Evolutionary conservation across 35 echinoderm and acorn worm species (phyloP).

Genomic region (Anneissia japonica): DNA sequence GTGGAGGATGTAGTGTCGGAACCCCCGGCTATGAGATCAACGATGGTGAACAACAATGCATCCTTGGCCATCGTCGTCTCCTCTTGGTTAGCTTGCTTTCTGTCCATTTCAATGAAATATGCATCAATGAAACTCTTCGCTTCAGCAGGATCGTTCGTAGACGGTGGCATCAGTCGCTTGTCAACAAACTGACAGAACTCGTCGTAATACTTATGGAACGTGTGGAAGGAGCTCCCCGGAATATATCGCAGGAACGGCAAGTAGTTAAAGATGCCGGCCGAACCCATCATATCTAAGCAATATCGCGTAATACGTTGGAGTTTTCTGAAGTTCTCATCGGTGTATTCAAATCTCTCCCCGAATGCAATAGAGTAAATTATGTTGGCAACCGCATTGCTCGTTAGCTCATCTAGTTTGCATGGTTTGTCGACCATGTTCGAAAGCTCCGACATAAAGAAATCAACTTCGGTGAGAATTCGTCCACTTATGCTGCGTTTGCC

Average conservation of each 20-base stretch:
- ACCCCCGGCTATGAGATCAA: neutral
- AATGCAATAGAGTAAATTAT: neutral
- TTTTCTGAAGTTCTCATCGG: neutral
- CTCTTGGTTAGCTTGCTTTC: neutral
- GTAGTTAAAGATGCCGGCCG: neutral
- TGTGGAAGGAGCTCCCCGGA: neutral
- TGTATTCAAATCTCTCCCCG: neutral
- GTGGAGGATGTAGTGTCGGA: neutral
- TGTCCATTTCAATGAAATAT: neutral
- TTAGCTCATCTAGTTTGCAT: neutral
- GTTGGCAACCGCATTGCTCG: neutral
- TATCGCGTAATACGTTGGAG: neutral
- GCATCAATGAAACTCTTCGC: neutral
- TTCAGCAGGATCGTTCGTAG: neutral
- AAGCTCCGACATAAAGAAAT: neutral
- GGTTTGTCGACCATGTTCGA: neutral
- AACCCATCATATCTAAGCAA: neutral
- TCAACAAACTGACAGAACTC: neutral
- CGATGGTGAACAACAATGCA: neutral
- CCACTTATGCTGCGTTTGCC: neutral
- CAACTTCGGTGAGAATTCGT: neutral
- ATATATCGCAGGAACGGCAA: neutral
- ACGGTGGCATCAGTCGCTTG: neutral
- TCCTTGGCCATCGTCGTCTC: neutral
- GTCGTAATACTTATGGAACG: neutral